Conservation (phyloP, 2,797 vertebrate species). For the Liasis olivaceus region DNA sequence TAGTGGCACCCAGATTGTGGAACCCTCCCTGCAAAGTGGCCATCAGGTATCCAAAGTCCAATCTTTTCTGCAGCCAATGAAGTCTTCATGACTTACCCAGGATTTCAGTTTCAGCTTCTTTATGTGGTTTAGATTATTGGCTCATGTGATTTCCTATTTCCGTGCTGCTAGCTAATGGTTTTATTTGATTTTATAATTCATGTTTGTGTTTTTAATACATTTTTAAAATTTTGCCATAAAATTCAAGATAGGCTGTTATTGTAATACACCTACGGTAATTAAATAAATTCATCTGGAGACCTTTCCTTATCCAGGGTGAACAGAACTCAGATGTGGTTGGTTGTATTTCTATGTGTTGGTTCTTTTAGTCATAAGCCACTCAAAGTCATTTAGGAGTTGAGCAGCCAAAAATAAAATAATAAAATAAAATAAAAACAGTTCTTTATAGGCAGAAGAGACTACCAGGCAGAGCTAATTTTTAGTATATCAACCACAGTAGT, state of each 20-base stretch:
- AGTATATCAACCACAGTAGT: background rate
- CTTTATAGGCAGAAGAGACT: too few relatives aligned
- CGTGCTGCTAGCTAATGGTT: background rate
- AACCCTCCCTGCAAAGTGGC: background rate
- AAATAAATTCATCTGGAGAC: background rate
- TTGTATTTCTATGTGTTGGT: background rate
- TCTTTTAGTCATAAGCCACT: background rate
- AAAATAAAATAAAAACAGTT: too few relatives aligned
- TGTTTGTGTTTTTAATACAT: background rate
- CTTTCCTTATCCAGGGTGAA: background rate
- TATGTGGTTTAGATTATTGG: background rate
- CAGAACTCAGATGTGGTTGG: background rate
- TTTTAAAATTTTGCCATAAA: background rate
- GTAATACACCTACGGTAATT: background rate
- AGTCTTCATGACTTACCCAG: background rate
- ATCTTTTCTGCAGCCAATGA: background rate
- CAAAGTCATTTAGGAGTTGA: too few relatives aligned
- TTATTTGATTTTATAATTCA: background rate
- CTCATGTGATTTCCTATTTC: background rate
- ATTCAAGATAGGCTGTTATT: background rate
- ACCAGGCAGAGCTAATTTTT: background rate
- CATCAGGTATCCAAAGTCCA: background rate
- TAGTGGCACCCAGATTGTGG: background rate
- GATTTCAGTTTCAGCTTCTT: background rate
- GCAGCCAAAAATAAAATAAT: too few relatives aligned